Evolutionary conservation across 2,113 vertebrate genomes (phyloP).

Genomic region (Megaleporinus macrocephalus): DNA sequence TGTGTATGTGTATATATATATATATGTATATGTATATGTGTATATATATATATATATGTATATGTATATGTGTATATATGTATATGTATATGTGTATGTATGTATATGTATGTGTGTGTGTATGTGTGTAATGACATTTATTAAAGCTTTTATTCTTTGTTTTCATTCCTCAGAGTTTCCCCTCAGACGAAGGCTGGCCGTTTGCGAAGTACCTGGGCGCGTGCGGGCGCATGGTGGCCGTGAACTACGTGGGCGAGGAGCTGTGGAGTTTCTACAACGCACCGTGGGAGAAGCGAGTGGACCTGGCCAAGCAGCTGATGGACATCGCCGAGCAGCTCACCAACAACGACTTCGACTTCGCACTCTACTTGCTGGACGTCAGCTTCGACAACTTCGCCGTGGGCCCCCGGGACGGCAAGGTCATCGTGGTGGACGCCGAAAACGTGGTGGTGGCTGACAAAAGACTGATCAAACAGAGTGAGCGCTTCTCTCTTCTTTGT

Average conservation of each 20-base stretch:
- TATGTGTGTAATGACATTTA: no score
- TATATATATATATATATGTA: no score
- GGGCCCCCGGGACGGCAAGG: slow-evolving; percentile 94
- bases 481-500: slow-evolving; percentile 66
- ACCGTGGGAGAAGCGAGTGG: slow-evolving; percentile 94
- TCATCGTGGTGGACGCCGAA: slow-evolving; percentile 99
- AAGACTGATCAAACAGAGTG: slow-evolving; percentile 96
- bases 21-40: no score
- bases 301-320: slow-evolving; percentile 95
- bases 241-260: slow-evolving; percentile 97
- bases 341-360: slow-evolving; percentile 99
- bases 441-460: slow-evolving; percentile 98
- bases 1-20: no score
- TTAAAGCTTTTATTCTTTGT: not conserved
- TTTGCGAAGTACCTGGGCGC: slow-evolving; percentile 98
- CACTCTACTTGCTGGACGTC: slow-evolving; percentile 98
- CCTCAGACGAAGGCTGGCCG: slow-evolving; percentile 97
- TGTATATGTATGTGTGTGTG: no score
- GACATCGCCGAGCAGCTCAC: slow-evolving; percentile 99
- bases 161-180: slow-evolving; percentile 86
- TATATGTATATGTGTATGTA: no score
- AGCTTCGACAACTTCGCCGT: slow-evolving; percentile 99
- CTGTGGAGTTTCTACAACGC: slow-evolving; percentile 97
- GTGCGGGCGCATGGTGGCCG: slow-evolving; percentile 95
- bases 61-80: no score